Evolutionary conservation across 2,797 vertebrate species (phyloP).

Genomic region (Mallotus villosus): DNA sequence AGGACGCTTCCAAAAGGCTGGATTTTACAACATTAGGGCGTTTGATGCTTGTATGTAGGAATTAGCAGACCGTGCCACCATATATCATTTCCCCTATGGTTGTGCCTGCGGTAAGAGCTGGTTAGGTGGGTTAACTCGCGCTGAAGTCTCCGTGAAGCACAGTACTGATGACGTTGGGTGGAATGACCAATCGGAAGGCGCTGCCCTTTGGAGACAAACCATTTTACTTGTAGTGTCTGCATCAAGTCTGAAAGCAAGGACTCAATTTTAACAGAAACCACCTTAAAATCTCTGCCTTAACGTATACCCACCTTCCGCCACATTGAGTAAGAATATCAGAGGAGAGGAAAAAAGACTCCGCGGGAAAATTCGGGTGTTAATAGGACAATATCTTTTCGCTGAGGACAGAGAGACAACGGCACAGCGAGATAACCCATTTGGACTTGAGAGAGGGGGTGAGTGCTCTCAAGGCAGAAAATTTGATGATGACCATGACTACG

Average conservation of each 20-base stretch:
- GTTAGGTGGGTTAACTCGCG: slow-evolving; percentile 86
- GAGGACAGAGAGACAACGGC: slow-evolving; percentile 74
- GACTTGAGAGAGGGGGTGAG: slow-evolving; percentile 83
- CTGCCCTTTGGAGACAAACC: slow-evolving; percentile 99
- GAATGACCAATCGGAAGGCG: slow-evolving; percentile 96
- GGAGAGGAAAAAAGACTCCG: slow-evolving; percentile 64
- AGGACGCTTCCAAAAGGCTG: slow-evolving; percentile 40
- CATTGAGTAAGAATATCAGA: slow-evolving; percentile 78
- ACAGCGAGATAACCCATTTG: slow-evolving; percentile 75
- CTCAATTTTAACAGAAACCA: slow-evolving; percentile 95
- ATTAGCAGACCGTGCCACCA: slow-evolving; percentile 72
- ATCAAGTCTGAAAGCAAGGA: slow-evolving; percentile 91
- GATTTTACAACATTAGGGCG: slow-evolving; percentile 43
- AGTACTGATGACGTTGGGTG: slow-evolving; percentile 90
- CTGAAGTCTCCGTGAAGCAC: slow-evolving; percentile 83
- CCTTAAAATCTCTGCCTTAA: slow-evolving; percentile 90
- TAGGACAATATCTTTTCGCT: slow-evolving; percentile 79
- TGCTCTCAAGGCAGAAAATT: slow-evolving; percentile 92
- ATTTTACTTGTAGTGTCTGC: slow-evolving; percentile 95
- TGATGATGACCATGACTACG: slow-evolving; percentile 99
- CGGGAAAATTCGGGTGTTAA: slow-evolving; percentile 76
- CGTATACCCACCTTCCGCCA: slow-evolving; percentile 79
- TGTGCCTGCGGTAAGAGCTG: slow-evolving; percentile 71
- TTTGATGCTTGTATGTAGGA: slow-evolving; percentile 63
- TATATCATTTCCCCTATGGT: slow-evolving; percentile 72